Percentiles rank a stretch among this genome's conserved stretches.
phyloP scores from a whole-genome alignment of 2,888 invertebrate species.

The Melanostoma mellinum region DNA sequence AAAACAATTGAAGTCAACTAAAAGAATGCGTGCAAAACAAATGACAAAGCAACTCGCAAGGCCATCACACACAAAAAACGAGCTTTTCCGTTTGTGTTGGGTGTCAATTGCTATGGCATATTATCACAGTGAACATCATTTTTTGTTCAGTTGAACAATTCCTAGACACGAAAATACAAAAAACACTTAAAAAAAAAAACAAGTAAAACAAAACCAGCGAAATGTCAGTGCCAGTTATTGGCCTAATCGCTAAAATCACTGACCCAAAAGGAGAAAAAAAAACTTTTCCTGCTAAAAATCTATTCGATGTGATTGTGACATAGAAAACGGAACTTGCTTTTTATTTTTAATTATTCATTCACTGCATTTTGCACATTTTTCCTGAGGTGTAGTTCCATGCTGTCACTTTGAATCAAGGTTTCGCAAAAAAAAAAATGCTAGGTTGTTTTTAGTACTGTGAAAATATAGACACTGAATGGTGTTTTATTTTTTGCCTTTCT shows the following conservation, averaged over 20 bases:
- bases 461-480: background rate
- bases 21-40: conserved; percentile 55
- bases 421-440: background rate
- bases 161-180: conserved; percentile 27
- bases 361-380: conserved; percentile 2
- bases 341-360: background rate
- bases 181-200: conserved; percentile 1
- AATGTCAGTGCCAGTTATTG: conserved; percentile 60
- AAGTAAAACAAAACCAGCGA: conserved; percentile 1
- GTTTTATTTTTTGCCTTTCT: background rate
- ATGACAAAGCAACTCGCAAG: conserved; percentile 44
- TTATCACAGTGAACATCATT: conserved; percentile 41
- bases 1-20: conserved; percentile 52
- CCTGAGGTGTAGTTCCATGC: conserved; percentile 1
- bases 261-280: conserved; percentile 46
- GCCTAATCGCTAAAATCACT: conserved; percentile 58
- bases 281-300: conserved; percentile 17
- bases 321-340: background rate
- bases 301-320: conserved; percentile 31
- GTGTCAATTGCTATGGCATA: conserved; percentile 45
- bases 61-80: conserved; percentile 13
- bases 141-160: conserved; percentile 40
- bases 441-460: background rate
- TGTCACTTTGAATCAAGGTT: conserved; percentile 10
- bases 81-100: conserved; percentile 43